phyloP scores from a whole-genome alignment of 2,797 vertebrate species.

The Enteromius radiatus region DNA sequence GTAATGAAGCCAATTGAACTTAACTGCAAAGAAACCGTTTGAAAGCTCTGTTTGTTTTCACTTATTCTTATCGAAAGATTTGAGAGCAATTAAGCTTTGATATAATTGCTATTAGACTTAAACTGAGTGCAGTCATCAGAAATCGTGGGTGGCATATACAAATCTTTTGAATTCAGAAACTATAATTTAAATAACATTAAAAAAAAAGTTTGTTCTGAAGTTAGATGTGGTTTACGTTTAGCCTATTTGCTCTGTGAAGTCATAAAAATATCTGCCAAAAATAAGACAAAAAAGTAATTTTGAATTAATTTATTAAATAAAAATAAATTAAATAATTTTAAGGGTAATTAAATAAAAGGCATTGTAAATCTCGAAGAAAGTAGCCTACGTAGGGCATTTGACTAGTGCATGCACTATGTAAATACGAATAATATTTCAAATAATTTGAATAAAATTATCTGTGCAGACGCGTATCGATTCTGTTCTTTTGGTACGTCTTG shows the following conservation, averaged over 20 bases:
- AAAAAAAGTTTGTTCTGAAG: neutral
- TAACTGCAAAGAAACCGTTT: constrained; percentile 61
- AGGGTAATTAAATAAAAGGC: neutral
- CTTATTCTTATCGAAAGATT: constrained; percentile 61
- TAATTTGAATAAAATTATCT: neutral
- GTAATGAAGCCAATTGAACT: constrained; percentile 62
- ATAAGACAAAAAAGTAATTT: neutral
- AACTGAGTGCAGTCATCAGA: constrained; percentile 54
- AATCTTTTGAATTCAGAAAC: neutral
- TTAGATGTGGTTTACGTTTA: neutral
- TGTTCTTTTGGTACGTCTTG: neutral
- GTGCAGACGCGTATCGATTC: neutral
- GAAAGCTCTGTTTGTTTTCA: constrained; percentile 68
- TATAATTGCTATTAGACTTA: constrained; percentile 55
- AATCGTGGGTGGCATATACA: constrained; percentile 62
- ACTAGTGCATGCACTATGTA: neutral
- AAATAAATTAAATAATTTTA: neutral
- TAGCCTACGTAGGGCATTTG: neutral
- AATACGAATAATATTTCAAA: neutral
- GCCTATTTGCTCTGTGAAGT: neutral
- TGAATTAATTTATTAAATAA: no score
- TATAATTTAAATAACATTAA: neutral
- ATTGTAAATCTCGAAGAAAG: neutral
- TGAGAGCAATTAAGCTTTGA: constrained; percentile 61
- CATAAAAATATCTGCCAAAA: neutral